Evolutionary conservation across 1,140 invertebrate species (phyloP).

Genomic region (Atta colombica): DNA sequence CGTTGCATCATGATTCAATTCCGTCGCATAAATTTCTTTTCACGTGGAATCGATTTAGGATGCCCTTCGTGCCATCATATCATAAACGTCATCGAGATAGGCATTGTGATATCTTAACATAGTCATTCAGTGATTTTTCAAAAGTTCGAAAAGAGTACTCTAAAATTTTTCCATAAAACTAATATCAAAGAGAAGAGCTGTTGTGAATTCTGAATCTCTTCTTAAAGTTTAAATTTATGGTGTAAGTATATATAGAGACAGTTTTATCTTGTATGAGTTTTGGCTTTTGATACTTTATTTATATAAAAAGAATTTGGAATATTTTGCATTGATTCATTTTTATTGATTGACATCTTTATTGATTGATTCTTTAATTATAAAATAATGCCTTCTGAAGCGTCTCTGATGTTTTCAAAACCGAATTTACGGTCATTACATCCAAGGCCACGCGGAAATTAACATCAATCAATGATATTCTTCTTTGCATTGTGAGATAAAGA

Average conservation of each 20-base stretch:
- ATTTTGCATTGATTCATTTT: not conserved
- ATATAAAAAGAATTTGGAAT: not conserved
- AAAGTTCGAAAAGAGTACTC: not conserved
- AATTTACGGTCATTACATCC: not conserved
- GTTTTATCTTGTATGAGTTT: not conserved
- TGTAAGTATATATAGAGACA: not conserved
- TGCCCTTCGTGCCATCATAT: constrained; percentile 53
- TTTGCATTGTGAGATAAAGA: not conserved
- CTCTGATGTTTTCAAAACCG: constrained; percentile 37
- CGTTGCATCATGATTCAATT: constrained; percentile 21
- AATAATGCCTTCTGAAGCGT: constrained; percentile 41
- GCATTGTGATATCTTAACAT: constrained; percentile 14
- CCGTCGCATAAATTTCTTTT: constrained; percentile 37
- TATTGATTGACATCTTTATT: not conserved
- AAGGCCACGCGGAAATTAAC: constrained; percentile 28
- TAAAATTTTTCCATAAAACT: constrained; percentile 8
- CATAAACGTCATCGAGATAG: constrained; percentile 53
- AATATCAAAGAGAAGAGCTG: not conserved
- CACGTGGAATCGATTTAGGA: constrained; percentile 61
- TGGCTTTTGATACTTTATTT: not conserved
- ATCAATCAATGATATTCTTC: not conserved
- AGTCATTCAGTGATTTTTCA: not conserved
- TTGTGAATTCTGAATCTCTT: not conserved
- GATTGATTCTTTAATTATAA: not conserved
- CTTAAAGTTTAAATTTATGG: not conserved